Conservation (phyloP, 2,113 vertebrate species). For the Gallinago paraguaiae region DNA sequence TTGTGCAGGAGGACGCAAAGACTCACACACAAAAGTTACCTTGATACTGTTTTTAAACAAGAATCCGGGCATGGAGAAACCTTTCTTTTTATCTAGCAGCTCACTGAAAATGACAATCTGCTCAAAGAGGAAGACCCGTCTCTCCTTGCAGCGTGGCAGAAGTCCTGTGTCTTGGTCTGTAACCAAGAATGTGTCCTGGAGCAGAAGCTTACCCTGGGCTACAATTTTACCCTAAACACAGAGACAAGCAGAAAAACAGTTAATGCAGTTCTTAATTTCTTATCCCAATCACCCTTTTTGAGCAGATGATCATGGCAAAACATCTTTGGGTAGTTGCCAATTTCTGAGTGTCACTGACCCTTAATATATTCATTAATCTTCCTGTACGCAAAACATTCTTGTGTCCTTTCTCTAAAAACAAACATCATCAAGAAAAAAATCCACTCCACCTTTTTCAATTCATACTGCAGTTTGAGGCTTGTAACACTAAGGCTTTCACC, state of each 20-base stretch:
- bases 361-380: not conserved
- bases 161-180: constrained; percentile 92
- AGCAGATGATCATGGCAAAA: not conserved
- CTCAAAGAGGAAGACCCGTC: constrained; percentile 95
- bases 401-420: not conserved
- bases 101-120: constrained; percentile 99
- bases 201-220: constrained; percentile 93
- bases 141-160: constrained; percentile 93
- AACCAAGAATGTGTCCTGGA: constrained; percentile 96
- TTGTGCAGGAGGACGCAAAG: constrained; percentile 3
- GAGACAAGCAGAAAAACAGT: not conserved
- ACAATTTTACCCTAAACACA: constrained; percentile 93
- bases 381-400: not conserved
- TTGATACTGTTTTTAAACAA: constrained; percentile 98
- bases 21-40: constrained; percentile 68
- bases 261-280: not conserved
- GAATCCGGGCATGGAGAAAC: constrained; percentile 94
- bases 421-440: not conserved
- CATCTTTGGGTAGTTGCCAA: not conserved
- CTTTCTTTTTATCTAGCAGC: constrained; percentile 97
- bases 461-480: not conserved
- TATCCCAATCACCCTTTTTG: not conserved
- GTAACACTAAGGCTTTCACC: not conserved
- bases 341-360: not conserved
- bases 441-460: not conserved